Evolutionary conservation across 2,113 vertebrate genomes (phyloP), one percentile per base, ranked within the genome.

Genomic region (Egretta garzetta): DNA sequence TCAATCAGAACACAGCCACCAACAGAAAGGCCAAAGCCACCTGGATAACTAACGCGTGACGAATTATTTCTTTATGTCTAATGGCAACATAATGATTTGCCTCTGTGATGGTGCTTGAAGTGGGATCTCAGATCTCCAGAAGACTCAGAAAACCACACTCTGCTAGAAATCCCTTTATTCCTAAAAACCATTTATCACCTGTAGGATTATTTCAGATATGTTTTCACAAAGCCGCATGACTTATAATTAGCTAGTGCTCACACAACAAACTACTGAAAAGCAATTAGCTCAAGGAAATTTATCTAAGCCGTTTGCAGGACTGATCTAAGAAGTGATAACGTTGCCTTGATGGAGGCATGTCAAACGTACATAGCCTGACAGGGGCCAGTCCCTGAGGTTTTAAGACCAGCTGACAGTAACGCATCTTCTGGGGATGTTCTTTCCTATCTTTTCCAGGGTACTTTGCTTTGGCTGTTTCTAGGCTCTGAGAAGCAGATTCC

Each of bases 241-340:
- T 84, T 86, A 13, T 71, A 91, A 96, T 94, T 80, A 96, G 84
- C 60, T 1, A 45, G 52, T 70, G 66, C 80, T 96, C 64, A 9
- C 80, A 81, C 70, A 93, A 89, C 80, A 93, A 89, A 63, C 91
- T 74, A 84, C 91, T 96, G 95, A 81, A 79, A 80, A 93, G 84
- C 89, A 96, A 96, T 95, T 97, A 97, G 39, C 87, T 64, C 7
- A 17, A 43, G 56, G n/a, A 87, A 72, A 84, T 75, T 41, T 24
- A 43, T n/a, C 26, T 21, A 56, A 87, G 89, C 68, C 94, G 47
- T 74, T 93, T 66, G 56, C 76, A 55, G 68, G 77, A 56, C 76
- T 94, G 81, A 60, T 76, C 52, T 1, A 6, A 81, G 64, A 43
- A 55, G 33, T 23, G 80, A 35, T 12, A 81, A 67, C 22, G 30